Conservation (phyloP, 2,888 invertebrate genomes). For the Plebejus anna region DNA sequence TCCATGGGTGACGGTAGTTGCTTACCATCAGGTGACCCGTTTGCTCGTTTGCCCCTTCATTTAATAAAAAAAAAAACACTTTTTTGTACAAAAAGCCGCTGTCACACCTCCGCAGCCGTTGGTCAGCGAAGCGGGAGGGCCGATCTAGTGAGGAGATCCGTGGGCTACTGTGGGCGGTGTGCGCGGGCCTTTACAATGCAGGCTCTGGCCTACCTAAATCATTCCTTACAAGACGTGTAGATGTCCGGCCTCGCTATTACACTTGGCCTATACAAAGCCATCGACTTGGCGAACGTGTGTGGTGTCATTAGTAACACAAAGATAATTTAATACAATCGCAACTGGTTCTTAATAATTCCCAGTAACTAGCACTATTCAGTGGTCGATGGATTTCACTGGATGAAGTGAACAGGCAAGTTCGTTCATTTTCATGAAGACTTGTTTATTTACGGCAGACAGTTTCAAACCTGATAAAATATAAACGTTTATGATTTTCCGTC, state of each 20-base stretch:
- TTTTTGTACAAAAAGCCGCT: conserved; percentile 39
- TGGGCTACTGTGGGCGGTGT: conserved; percentile 74
- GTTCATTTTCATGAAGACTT: neutral
- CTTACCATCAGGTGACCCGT: too few species aligned
- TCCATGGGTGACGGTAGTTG: too few species aligned
- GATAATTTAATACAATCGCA: conserved; percentile 22
- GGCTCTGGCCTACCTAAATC: conserved; percentile 41
- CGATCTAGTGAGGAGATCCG: conserved; percentile 63
- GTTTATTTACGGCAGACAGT: neutral
- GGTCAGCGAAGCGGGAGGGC: conserved; percentile 66
- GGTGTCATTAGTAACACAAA: conserved; percentile 25
- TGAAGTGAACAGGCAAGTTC: neutral
- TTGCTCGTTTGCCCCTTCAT: too few species aligned
- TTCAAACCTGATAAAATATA: too few species aligned
- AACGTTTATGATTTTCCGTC: neutral
- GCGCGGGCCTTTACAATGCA: conserved; percentile 54
- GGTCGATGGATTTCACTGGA: neutral
- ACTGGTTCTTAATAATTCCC: conserved; percentile 14
- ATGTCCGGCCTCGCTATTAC: conserved; percentile 29
- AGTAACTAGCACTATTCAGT: conserved; percentile 2
- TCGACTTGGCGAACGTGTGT: conserved; percentile 26
- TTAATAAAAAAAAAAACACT: too few species aligned
- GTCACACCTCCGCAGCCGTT: conserved; percentile 43
- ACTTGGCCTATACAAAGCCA: conserved; percentile 29
- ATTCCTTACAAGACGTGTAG: conserved; percentile 33